Base-by-base conservation (phyloP, 2,113 vertebrate genomes). In the Monopterus albus region DNA sequence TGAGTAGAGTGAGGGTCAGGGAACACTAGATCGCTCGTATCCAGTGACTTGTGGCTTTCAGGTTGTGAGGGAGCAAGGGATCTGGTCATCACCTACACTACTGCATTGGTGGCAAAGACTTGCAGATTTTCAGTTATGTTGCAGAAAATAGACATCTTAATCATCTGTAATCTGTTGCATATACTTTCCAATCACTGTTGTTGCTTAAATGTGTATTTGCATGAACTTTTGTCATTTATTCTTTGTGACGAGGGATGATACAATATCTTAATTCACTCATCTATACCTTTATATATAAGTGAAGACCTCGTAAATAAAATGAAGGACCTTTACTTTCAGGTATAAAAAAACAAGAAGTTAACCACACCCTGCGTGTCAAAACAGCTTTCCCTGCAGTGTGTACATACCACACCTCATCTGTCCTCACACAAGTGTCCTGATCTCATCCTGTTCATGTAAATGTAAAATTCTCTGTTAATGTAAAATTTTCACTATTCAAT, bases 1-100 rank as follows among this genome's bases (percentile, higher is more conserved):
- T 70, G n/a, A 55, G 38, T 45, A 49, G 66, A 68, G 28, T 42
- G 39, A 58, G 56, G 67, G 57, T 59, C 66, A 76, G 78, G 87
- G 88, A 90, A 90, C 71, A 51, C 26, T 79, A 87, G 78, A 84
- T 53, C 11, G 20, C 50, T 36, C 15, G 5, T 82, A 87, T 91
- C 87, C 63, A 78, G 60, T 92, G 76, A 83, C 88, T 20, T 20
- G n/a, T 56, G 43, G 53, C 60, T 79, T 28, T 82, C 60, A 58
- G 64, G n/a, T n/a, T 74, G 76, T 72, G 57, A 84, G 69, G 63
- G 56, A 71, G 46, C 0, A 57, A 49, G 49, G 46, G 72, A 91
- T 91, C 83, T 40, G 38, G 85, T 91, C 91, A 67, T 75, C 53
- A 69, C 39, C 35, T n/a, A n/a, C n/a, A n/a, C n/a, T 47, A 61